Evolutionary conservation across 1,140 invertebrate species (phyloP).

Genomic region (Cylas formicarius): DNA sequence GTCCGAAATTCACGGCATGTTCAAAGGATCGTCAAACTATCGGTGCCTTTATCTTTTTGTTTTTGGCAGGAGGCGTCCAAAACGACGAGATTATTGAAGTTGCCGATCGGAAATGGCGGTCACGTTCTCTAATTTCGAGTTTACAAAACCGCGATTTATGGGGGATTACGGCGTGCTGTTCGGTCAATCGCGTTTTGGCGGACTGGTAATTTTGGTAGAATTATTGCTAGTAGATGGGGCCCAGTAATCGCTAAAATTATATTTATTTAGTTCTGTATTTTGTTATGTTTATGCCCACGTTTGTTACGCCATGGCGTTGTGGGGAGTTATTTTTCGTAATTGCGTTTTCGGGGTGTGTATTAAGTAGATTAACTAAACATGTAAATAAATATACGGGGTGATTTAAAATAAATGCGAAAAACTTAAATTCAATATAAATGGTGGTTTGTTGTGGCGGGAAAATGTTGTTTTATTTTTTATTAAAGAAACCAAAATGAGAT

Average conservation of each 20-base stretch:
- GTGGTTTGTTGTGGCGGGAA: no score
- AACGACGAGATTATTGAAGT: conserved; percentile 26
- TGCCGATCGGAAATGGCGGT: conserved; percentile 11
- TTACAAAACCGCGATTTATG: conserved; percentile 12
- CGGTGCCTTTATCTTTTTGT: conserved; percentile 22
- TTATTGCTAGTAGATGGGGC: background rate
- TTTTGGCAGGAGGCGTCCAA: conserved; percentile 1
- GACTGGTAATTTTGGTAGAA: background rate
- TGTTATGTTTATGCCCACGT: background rate
- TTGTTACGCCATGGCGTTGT: no score
- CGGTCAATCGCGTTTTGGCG: background rate
- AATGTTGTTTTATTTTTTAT: no score
- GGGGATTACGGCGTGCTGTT: background rate
- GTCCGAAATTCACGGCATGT: conserved; percentile 20
- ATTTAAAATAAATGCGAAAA: no score
- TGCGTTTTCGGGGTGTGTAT: no score
- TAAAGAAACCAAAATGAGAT: no score
- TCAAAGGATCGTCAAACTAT: conserved; percentile 20
- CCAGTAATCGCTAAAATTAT: background rate
- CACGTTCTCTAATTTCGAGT: conserved; percentile 14
- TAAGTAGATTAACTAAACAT: no score
- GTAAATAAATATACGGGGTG: no score
- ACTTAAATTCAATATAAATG: no score
- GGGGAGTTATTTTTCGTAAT: no score
- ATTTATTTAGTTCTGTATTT: background rate